These are phyloP conservation scores for Zaprionus davidi DNA, from an alignment of 1,140 invertebrate species.

Conservation along the genomic window DNA sequence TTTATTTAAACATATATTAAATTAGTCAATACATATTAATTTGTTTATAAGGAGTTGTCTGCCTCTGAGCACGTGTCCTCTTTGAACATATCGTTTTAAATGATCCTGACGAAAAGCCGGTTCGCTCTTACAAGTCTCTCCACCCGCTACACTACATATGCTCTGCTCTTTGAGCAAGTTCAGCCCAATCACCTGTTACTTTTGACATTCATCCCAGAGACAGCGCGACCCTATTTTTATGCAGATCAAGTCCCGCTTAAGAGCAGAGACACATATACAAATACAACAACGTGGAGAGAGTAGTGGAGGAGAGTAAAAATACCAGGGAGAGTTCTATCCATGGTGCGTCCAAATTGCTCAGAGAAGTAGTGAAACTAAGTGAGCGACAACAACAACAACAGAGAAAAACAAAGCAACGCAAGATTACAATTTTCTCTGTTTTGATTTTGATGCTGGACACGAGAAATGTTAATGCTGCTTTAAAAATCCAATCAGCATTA, in stretches of 20 bases:
- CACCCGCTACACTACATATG: constrained; percentile 22
- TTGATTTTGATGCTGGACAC: constrained; percentile 62
- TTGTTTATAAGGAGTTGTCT: background rate
- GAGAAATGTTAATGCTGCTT: constrained; percentile 53
- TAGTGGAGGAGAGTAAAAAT: constrained; percentile 42
- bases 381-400: constrained; percentile 52
- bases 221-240: constrained; percentile 74
- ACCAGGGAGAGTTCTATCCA: constrained; percentile 63
- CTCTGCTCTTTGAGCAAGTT: constrained; percentile 57
- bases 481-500: constrained; percentile 69
- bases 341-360: constrained; percentile 54
- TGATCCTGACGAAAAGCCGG: constrained; percentile 72
- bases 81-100: constrained; percentile 12
- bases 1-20: background rate
- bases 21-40: background rate
- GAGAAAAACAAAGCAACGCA: constrained; percentile 43
- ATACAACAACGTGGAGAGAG: constrained; percentile 22
- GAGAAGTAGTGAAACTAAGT: constrained; percentile 55
- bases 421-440: constrained; percentile 78
- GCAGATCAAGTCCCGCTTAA: constrained; percentile 81
- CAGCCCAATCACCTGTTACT: constrained; percentile 71
- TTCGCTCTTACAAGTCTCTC: constrained; percentile 58
- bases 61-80: background rate
- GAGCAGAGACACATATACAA: constrained; percentile 47
- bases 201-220: constrained; percentile 68